Evolutionary conservation across 2,888 invertebrate genomes (phyloP).

Genomic region (Netelia melanura): DNA sequence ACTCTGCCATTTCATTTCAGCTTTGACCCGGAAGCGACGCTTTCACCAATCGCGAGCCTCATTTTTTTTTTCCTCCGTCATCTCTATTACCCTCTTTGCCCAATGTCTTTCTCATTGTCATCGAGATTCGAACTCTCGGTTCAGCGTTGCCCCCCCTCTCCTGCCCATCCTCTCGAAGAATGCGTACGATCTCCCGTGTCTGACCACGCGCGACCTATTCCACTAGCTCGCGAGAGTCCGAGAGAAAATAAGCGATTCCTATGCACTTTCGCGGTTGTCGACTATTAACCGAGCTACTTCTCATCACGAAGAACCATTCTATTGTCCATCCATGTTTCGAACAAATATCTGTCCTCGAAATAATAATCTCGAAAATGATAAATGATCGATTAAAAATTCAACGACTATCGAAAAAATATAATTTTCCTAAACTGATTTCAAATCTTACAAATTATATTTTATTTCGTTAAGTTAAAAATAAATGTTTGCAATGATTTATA

Average conservation of each 20-base stretch:
- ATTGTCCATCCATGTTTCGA: not conserved
- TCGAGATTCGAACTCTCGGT: not conserved
- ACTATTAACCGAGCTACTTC: not conserved
- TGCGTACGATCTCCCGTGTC: constrained; percentile 1
- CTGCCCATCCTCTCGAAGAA: not conserved
- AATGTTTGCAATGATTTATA: too few relatives aligned
- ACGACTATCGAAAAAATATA: too few relatives aligned
- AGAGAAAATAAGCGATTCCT: constrained; percentile 3
- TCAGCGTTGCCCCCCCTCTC: not conserved
- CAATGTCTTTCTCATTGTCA: constrained; percentile 6
- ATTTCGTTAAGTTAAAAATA: too few relatives aligned
- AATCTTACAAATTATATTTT: too few relatives aligned
- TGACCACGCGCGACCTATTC: constrained; percentile 43
- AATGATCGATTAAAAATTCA: too few relatives aligned
- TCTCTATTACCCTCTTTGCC: not conserved
- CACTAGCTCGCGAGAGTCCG: constrained; percentile 27
- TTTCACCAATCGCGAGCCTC: constrained; percentile 54
- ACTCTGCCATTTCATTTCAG: constrained; percentile 52
- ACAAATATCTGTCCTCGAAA: not conserved
- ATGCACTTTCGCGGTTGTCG: constrained; percentile 12
- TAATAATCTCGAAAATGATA: not conserved
- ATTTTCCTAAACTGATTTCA: too few relatives aligned
- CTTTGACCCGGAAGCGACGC: constrained; percentile 65
- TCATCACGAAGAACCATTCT: not conserved
- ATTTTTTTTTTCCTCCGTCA: constrained; percentile 17